Evolutionary conservation across 2,113 vertebrate genomes (phyloP).

Genomic region (Charina bottae): DNA sequence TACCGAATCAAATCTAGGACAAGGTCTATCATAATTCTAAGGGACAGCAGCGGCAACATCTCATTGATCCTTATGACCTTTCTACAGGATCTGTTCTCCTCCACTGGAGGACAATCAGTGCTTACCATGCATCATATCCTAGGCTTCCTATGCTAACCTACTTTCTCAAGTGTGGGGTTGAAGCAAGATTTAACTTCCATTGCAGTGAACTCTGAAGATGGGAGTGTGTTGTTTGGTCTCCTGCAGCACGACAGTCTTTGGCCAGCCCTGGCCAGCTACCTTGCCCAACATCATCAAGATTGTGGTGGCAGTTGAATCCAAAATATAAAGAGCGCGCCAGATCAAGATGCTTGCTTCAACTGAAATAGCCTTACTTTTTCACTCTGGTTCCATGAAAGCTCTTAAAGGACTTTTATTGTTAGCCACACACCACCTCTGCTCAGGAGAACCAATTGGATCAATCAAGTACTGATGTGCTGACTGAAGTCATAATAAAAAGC

Average conservation of each 20-base stretch:
- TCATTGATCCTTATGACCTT: background rate
- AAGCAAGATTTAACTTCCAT: background rate
- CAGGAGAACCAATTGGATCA: background rate
- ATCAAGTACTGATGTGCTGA: constrained; percentile 49
- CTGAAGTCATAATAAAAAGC: constrained; percentile 25
- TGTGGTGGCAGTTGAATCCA: background rate
- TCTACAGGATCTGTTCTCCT: background rate
- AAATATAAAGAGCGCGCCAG: background rate
- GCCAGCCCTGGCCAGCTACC: background rate
- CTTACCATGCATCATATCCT: background rate
- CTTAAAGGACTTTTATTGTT: background rate
- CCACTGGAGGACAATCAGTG: background rate
- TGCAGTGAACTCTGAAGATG: background rate
- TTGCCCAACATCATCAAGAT: background rate
- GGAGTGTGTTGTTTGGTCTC: background rate
- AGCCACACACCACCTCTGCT: constrained; percentile 24
- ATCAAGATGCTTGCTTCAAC: background rate
- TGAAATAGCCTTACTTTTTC: background rate
- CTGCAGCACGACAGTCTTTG: background rate
- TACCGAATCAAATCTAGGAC: background rate
- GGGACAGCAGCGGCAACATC: background rate
- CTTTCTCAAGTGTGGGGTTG: background rate
- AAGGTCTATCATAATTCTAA: background rate
- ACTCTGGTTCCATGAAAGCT: background rate
- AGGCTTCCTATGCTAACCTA: background rate